phyloP scores from a whole-genome alignment of 2,888 invertebrate genomes.

The Eupsilia transversa region DNA sequence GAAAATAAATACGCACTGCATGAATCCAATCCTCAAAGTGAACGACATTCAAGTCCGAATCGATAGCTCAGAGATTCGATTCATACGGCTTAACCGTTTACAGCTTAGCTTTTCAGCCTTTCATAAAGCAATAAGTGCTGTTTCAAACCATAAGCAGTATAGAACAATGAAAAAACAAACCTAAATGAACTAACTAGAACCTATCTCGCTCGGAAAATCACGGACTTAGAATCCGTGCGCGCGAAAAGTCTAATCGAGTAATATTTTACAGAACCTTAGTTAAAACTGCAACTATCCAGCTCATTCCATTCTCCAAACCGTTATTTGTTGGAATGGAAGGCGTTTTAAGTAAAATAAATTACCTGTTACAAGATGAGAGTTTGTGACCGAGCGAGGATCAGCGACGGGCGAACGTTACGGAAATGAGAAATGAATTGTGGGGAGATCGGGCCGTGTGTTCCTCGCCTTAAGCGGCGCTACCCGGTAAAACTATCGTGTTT shows the following conservation, averaged over 20 bases:
- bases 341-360: conserved; percentile 82
- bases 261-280: conserved; percentile 70
- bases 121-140: conserved; percentile 7
- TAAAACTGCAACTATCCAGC: conserved; percentile 71
- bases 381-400: conserved; percentile 78
- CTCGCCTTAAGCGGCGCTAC: conserved; percentile 58
- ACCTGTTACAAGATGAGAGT: conserved; percentile 79
- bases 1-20: conserved; percentile 10
- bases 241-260: conserved; percentile 70
- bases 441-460: conserved; percentile 70
- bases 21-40: conserved; percentile 21
- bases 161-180: conserved; percentile 14
- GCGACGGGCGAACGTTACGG: conserved; percentile 71
- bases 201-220: conserved; percentile 54
- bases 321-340: conserved; percentile 78
- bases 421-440: conserved; percentile 86
- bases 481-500: conserved; percentile 67
- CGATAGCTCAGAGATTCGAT: conserved; percentile 37
- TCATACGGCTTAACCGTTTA: conserved; percentile 35
- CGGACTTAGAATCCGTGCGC: conserved; percentile 55
- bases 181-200: conserved; percentile 25
- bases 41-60: conserved; percentile 39
- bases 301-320: conserved; percentile 70
- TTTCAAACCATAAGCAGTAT: conserved; percentile 13
- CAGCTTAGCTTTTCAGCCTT: conserved; percentile 20